A percentile compares a stretch with the other conserved stretches of the same genome.
Evolutionary conservation across 2,113 vertebrate genomes (phyloP).

Genomic region (Bubo scandiacus): DNA sequence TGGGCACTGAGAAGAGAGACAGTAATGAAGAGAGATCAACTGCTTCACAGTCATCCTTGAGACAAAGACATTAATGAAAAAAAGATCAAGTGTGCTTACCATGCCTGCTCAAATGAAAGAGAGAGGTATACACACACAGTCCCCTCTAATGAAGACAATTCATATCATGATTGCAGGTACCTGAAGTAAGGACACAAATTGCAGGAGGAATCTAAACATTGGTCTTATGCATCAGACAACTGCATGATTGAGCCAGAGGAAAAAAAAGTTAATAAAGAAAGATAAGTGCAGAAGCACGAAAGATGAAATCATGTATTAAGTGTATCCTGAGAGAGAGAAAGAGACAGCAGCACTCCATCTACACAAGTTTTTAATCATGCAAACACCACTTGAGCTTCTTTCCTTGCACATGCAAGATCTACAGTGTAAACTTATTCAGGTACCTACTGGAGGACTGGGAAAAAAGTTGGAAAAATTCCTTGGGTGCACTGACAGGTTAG

Average conservation of each 20-base stretch:
- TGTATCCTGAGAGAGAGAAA: not conserved
- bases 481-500: not conserved
- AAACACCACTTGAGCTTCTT: not conserved
- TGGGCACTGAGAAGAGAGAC: not conserved
- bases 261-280: not conserved
- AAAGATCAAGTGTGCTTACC: not conserved
- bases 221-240: not conserved
- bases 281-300: not conserved
- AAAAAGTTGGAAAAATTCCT: not conserved
- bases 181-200: not conserved
- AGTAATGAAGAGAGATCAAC: not conserved
- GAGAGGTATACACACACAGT: not conserved
- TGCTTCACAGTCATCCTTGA: not conserved
- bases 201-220: not conserved
- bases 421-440: not conserved
- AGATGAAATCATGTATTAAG: not conserved
- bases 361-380: not conserved
- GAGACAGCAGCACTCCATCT: not conserved
- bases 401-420: not conserved
- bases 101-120: not conserved
- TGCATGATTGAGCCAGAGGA: not conserved
- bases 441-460: not conserved
- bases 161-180: not conserved
- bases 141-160: not conserved
- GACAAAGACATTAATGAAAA: not conserved